Conservation (phyloP, 2,888 invertebrate genomes). For the Chromoteleia sp. region DNA sequence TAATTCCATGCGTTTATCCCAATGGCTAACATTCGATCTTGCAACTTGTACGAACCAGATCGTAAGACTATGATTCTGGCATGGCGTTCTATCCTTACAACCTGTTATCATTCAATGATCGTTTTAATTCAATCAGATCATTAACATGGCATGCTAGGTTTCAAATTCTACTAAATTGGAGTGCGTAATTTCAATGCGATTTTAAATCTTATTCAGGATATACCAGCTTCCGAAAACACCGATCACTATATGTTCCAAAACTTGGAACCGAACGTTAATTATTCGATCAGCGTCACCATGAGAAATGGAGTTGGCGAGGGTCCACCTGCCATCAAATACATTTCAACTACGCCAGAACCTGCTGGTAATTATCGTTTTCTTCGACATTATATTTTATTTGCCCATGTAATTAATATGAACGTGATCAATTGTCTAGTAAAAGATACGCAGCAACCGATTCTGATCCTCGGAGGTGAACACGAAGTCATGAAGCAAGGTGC, state of each 20-base stretch:
- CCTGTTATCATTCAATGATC: conserved; percentile 38
- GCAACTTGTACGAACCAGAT: conserved; percentile 78
- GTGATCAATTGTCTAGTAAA: conserved; percentile 86
- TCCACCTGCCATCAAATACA: conserved; percentile 88
- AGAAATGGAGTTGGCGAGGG: conserved; percentile 92
- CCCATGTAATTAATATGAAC: too few relatives aligned
- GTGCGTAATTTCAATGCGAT: not conserved
- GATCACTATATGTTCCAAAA: conserved; percentile 91
- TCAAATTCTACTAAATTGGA: not conserved
- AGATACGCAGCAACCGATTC: conserved; percentile 88
- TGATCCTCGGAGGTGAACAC: conserved; percentile 90
- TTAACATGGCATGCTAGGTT: conserved; percentile 64
- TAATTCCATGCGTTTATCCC: conserved; percentile 39
- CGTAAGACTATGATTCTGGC: conserved; percentile 79
- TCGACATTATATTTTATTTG: too few relatives aligned
- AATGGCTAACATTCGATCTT: conserved; percentile 27
- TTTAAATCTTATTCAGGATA: conserved; percentile 87
- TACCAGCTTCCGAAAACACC: conserved; percentile 89
- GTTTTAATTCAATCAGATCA: conserved; percentile 17
- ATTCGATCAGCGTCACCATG: conserved; percentile 92
- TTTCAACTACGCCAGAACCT: conserved; percentile 89
- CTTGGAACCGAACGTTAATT: conserved; percentile 89
- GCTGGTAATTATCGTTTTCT: conserved; percentile 86
- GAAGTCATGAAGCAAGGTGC: conserved; percentile 89
- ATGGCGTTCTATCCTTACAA: conserved; percentile 79